Percentiles rank a stretch among this genome's conserved stretches.
Evolutionary conservation across 1,140 invertebrate species (phyloP).

Genomic region (Brachystomella parvula): DNA sequence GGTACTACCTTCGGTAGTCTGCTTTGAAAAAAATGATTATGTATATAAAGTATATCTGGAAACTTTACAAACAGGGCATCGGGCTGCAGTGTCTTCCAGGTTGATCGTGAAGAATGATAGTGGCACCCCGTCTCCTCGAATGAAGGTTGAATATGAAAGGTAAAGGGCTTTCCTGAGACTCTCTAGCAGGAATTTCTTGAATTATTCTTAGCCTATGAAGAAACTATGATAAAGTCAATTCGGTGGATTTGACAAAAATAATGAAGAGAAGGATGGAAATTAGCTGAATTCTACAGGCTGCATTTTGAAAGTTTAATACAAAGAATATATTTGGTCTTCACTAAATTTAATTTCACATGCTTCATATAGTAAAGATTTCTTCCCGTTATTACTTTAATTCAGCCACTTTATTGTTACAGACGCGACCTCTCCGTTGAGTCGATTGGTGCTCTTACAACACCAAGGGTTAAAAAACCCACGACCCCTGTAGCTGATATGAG

Average conservation of each 20-base stretch:
- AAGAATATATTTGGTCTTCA: no score
- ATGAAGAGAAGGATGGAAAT: no score
- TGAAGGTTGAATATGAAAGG: constrained; percentile 73
- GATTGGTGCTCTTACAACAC: constrained; percentile 27
- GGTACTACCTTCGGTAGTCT: constrained; percentile 29
- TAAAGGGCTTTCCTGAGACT: constrained; percentile 40
- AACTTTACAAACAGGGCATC: constrained; percentile 46
- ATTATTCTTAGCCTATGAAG: no score
- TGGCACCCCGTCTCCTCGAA: constrained; percentile 44
- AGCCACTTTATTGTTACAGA: constrained; percentile 10
- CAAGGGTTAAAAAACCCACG: constrained; percentile 49
- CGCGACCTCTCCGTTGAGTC: constrained; percentile 39
- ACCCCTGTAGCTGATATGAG: constrained; percentile 31
- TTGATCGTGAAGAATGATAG: constrained; percentile 47
- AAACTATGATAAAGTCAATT: no score
- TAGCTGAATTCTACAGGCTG: no score
- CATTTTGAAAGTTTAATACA: no score
- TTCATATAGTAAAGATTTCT: no score
- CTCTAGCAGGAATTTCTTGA: no score
- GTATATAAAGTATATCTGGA: not conserved
- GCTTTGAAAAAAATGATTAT: constrained; percentile 10
- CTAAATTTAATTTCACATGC: no score
- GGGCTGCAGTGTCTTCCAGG: constrained; percentile 51
- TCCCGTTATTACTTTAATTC: not conserved
- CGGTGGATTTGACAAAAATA: no score